Base-by-base conservation (phyloP, 2,888 invertebrate genomes). In the Agapostemon virescens region DNA sequence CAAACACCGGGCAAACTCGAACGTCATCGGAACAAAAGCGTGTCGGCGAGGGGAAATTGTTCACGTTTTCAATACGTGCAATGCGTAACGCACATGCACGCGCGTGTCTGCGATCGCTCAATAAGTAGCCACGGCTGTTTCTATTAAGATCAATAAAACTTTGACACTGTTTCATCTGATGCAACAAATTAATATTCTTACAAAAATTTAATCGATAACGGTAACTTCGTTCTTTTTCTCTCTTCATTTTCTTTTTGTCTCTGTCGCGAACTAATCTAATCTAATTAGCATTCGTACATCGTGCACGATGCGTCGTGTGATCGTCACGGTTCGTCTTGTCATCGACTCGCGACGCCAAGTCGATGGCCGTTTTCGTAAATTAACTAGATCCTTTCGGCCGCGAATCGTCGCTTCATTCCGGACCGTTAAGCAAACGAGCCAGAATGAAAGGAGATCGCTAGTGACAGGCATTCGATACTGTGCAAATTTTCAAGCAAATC, bases 121-220 rank as follows among this genome's bases (percentile, higher is more conserved):
- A 20, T 71, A 72, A 66, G 61, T 66, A 26, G 49, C 42, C 52
- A 58, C 70, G 67, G 77, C 74, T 72, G 74, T 26, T 67, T 52
- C 64, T 45, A 77, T 81, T 77, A 74, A 82, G 82, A 58, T 13
- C 36, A 52, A 82, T 77, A 61, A 81, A 81, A 81, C 45, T 67
- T 74, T 33, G 55, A 63, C 70, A 66, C 49, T 71, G 68, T 81
- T 77, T 74, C 82, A 71, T 49, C 74, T 30, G 55, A 77, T 20
- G 49, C n/a, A 49, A 49, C 3, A 11, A 49, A 49, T 52, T 26
- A 55, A 55, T 23, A 55, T 55, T n/a, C 26, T 26, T 55, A 55
- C 26, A 26, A 55, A 26, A 55, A 26, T 26, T 26, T 52, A 1
- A 52, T 52, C 13, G 15, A 52, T 23, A 23, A 52, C 52, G 20